A percentile compares a stretch with the other conserved stretches of the same genome.
These are phyloP conservation scores for Drosophila glabriapex DNA, from an alignment of 2,888 invertebrate genomes.

Conservation along the genomic window DNA sequence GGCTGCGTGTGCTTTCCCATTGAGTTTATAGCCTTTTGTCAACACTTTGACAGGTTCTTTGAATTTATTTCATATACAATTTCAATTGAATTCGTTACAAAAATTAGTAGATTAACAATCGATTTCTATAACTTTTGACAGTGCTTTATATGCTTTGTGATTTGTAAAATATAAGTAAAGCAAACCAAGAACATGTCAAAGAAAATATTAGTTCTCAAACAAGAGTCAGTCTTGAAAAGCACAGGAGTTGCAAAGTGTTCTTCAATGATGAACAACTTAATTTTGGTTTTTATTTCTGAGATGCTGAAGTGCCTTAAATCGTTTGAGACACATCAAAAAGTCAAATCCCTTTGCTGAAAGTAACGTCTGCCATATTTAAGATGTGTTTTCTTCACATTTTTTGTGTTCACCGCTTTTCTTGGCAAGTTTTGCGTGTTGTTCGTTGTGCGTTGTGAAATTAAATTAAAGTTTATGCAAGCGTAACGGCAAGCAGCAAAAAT, in stretches of 20 bases:
- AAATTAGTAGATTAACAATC: neutral
- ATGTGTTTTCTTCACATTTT: slow-evolving; percentile 15
- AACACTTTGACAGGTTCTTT: neutral
- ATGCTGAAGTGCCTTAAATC: slow-evolving; percentile 30
- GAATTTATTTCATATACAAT: neutral
- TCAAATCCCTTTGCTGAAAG: slow-evolving; percentile 13
- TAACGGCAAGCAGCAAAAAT: slow-evolving; percentile 77
- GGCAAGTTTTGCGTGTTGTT: slow-evolving; percentile 17
- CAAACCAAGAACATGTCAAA: neutral
- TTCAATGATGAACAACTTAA: neutral
- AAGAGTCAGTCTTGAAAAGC: neutral
- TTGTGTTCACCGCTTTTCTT: neutral
- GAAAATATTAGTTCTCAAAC: neutral
- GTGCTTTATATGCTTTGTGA: neutral
- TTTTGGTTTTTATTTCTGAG: neutral
- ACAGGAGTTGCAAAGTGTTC: neutral
- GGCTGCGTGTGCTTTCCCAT: slow-evolving; percentile 2
- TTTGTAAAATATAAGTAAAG: neutral
- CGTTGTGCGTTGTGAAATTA: slow-evolving; percentile 61
- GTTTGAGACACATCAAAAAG: slow-evolving; percentile 23
- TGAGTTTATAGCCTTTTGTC: slow-evolving; percentile 14
- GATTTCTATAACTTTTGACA: neutral
- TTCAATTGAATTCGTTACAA: neutral
- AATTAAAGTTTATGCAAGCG: slow-evolving; percentile 82
- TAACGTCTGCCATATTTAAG: slow-evolving; percentile 1